A percentile compares a stretch with the other conserved stretches of the same genome.
phyloP scores from a whole-genome alignment of 2,888 invertebrate species.

The Drosophila atripex region DNA sequence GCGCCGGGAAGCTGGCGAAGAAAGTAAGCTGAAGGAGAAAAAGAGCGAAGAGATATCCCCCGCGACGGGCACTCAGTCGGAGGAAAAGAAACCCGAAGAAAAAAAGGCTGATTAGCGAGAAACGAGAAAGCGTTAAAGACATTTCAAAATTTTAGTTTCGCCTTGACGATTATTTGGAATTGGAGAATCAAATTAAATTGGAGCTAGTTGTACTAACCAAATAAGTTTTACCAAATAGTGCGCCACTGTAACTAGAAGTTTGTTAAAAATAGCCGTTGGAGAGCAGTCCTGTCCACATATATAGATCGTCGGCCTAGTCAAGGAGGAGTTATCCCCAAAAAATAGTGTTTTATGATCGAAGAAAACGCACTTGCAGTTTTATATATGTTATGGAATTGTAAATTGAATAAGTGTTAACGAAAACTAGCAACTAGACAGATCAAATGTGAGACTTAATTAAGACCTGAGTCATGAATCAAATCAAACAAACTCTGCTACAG shows the following conservation, averaged over 20 bases:
- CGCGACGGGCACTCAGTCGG: background rate
- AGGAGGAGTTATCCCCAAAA: constrained; percentile 11
- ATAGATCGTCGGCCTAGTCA: constrained; percentile 43
- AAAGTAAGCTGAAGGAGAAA: background rate
- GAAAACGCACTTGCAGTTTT: too few relatives aligned
- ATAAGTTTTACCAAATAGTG: constrained; percentile 42
- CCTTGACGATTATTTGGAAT: constrained; percentile 24
- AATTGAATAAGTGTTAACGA: constrained; percentile 28
- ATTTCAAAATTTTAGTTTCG: constrained; percentile 30
- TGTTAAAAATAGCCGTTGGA: constrained; percentile 28
- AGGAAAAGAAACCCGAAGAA: constrained; percentile 10
- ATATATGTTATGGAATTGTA: constrained; percentile 30
- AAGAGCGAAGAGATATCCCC: background rate
- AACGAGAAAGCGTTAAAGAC: background rate
- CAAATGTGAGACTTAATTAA: constrained; percentile 26
- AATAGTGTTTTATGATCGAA: too few relatives aligned
- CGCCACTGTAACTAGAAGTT: constrained; percentile 31
- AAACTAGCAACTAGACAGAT: constrained; percentile 29
- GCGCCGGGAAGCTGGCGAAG: constrained; percentile 13
- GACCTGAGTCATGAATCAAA: constrained; percentile 14
- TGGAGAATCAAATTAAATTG: constrained; percentile 2
- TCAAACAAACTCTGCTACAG: constrained; percentile 14
- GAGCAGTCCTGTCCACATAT: constrained; percentile 12
- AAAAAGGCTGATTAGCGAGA: constrained; percentile 35
- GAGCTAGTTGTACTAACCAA: constrained; percentile 39